phyloP scores from a whole-genome alignment of 2,888 invertebrate genomes.

The Sinelater perroti region DNA sequence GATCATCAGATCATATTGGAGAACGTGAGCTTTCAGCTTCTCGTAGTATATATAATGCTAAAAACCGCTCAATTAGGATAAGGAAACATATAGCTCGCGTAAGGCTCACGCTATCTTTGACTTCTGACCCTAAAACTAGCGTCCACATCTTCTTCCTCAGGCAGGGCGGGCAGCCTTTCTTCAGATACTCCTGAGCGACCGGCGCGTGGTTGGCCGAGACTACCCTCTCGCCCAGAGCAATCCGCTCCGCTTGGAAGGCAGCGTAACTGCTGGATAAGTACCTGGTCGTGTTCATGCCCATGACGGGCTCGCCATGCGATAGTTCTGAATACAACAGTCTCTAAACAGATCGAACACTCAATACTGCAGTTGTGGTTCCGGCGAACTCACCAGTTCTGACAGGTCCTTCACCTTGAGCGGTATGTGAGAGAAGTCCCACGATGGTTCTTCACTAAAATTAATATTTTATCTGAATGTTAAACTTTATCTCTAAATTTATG shows the following conservation, averaged over 20 bases:
- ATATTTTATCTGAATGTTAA: no score
- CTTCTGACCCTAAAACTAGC: conserved; percentile 82
- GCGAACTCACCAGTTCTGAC: conserved; percentile 80
- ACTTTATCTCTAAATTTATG: no score
- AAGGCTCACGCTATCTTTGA: conserved; percentile 70
- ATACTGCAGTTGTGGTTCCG: not conserved
- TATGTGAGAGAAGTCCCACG: conserved; percentile 87
- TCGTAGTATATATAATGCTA: conserved; percentile 81
- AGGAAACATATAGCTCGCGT: conserved; percentile 6
- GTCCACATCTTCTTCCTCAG: conserved; percentile 87
- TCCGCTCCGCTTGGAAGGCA: conserved; percentile 74
- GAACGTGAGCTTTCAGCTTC: conserved; percentile 80
- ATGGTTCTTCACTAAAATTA: conserved; percentile 70
- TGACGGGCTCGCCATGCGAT: conserved; percentile 78
- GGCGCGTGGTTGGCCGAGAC: conserved; percentile 83
- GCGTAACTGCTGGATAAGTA: conserved; percentile 66
- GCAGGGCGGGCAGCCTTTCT: conserved; percentile 82
- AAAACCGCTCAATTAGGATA: no score
- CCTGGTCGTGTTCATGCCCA: conserved; percentile 73
- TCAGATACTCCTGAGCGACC: conserved; percentile 88
- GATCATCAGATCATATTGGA: conserved; percentile 90
- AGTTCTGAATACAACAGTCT: conserved; percentile 76
- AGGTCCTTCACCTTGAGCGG: conserved; percentile 87
- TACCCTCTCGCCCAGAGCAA: conserved; percentile 79
- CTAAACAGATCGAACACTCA: conserved; percentile 62